Evolutionary conservation across 53 echinoderm and acorn worm genomes (phyloP).

Genomic region (Mesocentrotus franciscanus): DNA sequence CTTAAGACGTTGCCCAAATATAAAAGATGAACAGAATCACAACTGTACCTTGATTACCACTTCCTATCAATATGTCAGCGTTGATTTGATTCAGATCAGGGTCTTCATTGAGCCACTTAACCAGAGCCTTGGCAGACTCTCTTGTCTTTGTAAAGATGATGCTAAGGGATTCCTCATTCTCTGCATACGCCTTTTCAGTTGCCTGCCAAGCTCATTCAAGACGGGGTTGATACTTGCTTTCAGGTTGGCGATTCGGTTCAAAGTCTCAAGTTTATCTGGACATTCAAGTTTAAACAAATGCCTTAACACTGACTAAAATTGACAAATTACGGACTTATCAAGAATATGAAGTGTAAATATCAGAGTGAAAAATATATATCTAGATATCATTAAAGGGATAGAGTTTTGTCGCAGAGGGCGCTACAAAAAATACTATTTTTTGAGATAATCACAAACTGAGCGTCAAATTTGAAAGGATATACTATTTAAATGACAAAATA

Average conservation of each 20-base stretch:
- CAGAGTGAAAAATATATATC: background rate
- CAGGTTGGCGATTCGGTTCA: conserved; percentile 61
- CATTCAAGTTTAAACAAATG: background rate
- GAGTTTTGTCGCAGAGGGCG: too few species aligned
- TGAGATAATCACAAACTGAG: too few species aligned
- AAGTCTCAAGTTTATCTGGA: conserved; percentile 53
- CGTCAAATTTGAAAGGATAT: too few species aligned
- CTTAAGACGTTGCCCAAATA: too few species aligned
- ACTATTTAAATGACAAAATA: too few species aligned
- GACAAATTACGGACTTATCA: too few species aligned
- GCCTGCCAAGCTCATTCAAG: conserved; percentile 66
- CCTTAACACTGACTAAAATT: too few species aligned
- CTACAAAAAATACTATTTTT: too few species aligned
- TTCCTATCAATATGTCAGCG: conserved; percentile 76
- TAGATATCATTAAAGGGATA: too few species aligned
- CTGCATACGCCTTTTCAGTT: conserved; percentile 21
- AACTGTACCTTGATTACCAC: conserved; percentile 57
- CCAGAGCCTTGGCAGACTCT: conserved; percentile 73
- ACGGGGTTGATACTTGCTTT: conserved; percentile 72
- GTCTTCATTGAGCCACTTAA: conserved; percentile 76
- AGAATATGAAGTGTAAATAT: background rate
- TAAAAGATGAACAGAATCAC: too few species aligned
- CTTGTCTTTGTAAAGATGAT: conserved; percentile 81
- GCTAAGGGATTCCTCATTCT: conserved; percentile 68
- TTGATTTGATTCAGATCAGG: conserved; percentile 66